Evolutionary conservation across 1,140 invertebrate species (phyloP), one percentile per base, ranked within the genome.

Genomic region (Luehdorfia chinensis): DNA sequence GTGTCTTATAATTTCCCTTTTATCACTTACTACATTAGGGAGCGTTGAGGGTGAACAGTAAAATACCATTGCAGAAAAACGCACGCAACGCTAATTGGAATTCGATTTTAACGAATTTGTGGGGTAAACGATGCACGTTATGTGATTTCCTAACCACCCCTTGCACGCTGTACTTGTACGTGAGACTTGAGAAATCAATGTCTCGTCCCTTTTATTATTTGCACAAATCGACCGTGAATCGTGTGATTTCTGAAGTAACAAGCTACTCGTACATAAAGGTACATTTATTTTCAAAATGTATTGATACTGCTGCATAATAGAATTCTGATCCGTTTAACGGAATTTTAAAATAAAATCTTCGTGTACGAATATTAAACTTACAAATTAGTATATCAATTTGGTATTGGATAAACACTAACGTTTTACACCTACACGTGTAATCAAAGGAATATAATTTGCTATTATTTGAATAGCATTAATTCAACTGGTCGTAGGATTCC

Each of bases 181-280:
- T 67, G 59, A 57, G 65, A 66, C 65, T 75, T 72, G 64, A 69
- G 64, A 75, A 79, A 79, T 74, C 72, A 70, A 79, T 75, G 63
- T 49, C 18, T 50, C 47, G 33, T 45, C 23, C 32, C 44, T 51
- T 45, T 28, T 28, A 45, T 45, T 44, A 33, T 39, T 28, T 45
- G 23, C 34, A 45, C 11, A 51, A 50, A 50, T 44, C 48, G 15
- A 54, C 33, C 32, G 37, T 51, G 50, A 59, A 36, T 53, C 21
- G 45, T 19, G 25, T 37, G 11, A 49, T 25, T 49, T 16, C 33
- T 1, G 18, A 21, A 13, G 19, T 37, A 30, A 30, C 18, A 3
- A 21, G 19, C 19, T 21, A n/a, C n/a, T n/a, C n/a, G n/a, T n/a
- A n/a, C n/a, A n/a, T n/a, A n/a, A n/a, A n/a, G n/a, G n/a, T n/a